phyloP scores from a whole-genome alignment of 1,140 invertebrate genomes.

The Cardiocondyla obscurior region DNA sequence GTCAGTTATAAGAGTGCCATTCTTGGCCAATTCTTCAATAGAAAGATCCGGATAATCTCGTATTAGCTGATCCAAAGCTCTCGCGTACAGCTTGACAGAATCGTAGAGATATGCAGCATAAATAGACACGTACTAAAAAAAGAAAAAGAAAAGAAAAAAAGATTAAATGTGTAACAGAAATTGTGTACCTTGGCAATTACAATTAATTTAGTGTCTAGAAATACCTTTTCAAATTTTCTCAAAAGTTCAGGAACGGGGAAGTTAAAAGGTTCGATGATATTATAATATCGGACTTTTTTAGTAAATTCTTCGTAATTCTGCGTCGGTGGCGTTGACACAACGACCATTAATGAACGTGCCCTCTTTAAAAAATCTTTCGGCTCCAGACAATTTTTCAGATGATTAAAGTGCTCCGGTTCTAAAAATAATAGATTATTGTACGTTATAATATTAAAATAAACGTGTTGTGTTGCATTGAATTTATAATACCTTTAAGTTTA shows the following conservation, averaged over 20 bases:
- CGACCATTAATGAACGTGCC: slow-evolving; percentile 92
- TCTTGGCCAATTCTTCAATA: slow-evolving; percentile 89
- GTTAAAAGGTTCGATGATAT: slow-evolving; percentile 89
- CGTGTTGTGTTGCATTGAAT: not conserved
- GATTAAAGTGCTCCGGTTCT: slow-evolving; percentile 85
- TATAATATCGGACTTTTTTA: slow-evolving; percentile 90
- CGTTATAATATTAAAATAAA: not conserved
- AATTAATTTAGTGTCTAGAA: not conserved
- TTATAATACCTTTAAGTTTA: not conserved
- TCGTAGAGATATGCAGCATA: slow-evolving; percentile 98
- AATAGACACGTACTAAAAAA: slow-evolving; percentile 92
- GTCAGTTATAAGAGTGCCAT: slow-evolving; percentile 91
- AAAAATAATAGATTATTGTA: not conserved
- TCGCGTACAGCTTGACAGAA: slow-evolving; percentile 95
- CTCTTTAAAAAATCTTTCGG: slow-evolving; percentile 88
- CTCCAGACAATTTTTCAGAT: slow-evolving; percentile 86
- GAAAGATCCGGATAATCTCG: slow-evolving; percentile 85
- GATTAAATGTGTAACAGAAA: not conserved
- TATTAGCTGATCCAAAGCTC: slow-evolving; percentile 91
- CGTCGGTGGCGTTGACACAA: slow-evolving; percentile 92
- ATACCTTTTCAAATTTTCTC: slow-evolving; percentile 85
- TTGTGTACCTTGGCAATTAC: not conserved
- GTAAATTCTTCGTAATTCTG: slow-evolving; percentile 91
- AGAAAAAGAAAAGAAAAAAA: slow-evolving; percentile 77
- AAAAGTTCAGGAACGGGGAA: slow-evolving; percentile 87